Evolutionary conservation across 30 jellyfish, hydroid and myxozoan species (phyloP).

Genomic region (Turritopsis rubra): DNA sequence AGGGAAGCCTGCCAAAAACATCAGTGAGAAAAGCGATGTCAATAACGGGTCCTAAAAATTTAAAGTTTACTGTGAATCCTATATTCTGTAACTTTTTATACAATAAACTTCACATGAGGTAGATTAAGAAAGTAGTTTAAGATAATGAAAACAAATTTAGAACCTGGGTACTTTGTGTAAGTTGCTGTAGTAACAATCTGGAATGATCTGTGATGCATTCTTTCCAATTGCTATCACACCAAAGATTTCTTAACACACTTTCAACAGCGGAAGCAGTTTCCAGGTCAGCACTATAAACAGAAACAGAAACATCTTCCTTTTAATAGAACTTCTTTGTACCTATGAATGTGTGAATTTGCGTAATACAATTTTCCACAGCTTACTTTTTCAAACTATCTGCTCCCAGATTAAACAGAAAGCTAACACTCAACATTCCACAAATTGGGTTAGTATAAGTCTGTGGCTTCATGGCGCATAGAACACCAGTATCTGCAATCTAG

Average conservation of each 20-base stretch:
- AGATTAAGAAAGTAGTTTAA: no score
- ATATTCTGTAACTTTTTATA: no score
- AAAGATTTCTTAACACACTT: slow-evolving; percentile 36
- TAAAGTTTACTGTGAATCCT: not conserved
- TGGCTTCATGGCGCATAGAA: slow-evolving; percentile 12
- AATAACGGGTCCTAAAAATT: slow-evolving; percentile 57
- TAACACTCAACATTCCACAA: slow-evolving; percentile 54
- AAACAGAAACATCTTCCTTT: not conserved
- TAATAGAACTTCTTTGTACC: no score
- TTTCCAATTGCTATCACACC: slow-evolving; percentile 57
- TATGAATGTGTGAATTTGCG: no score
- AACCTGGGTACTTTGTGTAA: slow-evolving; percentile 21
- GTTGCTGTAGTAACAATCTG: slow-evolving; percentile 36
- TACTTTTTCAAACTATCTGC: slow-evolving; percentile 84
- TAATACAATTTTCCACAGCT: not conserved
- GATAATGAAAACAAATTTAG: no score
- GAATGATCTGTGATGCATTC: slow-evolving; percentile 58
- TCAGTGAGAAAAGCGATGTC: slow-evolving; percentile 63
- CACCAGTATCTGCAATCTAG: slow-evolving; percentile 68
- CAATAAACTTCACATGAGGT: not conserved
- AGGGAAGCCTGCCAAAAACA: slow-evolving; percentile 93
- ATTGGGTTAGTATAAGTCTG: not conserved
- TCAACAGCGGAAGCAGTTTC: slow-evolving; percentile 81
- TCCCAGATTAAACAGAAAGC: slow-evolving; percentile 58
- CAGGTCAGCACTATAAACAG: slow-evolving; percentile 46